Evolutionary conservation across 2,113 vertebrate species (phyloP).

Genomic region (Brevimyrus niger): DNA sequence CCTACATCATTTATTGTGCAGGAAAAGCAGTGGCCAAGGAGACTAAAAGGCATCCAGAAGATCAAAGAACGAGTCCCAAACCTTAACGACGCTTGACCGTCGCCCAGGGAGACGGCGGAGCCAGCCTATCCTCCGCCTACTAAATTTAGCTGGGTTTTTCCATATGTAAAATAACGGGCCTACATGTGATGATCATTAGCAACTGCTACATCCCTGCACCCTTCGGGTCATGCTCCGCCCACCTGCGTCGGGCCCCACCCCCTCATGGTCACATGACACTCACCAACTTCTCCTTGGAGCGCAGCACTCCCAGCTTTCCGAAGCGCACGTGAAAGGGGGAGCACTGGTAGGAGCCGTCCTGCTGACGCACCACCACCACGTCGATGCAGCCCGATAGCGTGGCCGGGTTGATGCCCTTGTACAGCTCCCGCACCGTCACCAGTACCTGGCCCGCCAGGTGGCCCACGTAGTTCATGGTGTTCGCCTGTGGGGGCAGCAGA

Average conservation of each 20-base stretch:
- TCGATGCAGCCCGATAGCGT: constrained; percentile 95
- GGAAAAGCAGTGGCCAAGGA: neutral
- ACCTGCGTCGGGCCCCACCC: neutral
- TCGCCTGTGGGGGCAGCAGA: constrained; percentile 53
- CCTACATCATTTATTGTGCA: neutral
- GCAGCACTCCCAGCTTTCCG: constrained; percentile 90
- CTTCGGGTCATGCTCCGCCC: neutral
- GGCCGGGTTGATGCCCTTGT: constrained; percentile 96
- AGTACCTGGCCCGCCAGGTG: constrained; percentile 94
- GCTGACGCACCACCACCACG: constrained; percentile 86
- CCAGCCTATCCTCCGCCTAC: neutral
- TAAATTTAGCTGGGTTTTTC: neutral
- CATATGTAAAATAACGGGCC: neutral
- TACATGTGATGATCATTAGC: neutral
- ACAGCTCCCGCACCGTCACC: constrained; percentile 92
- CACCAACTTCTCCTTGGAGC: constrained; percentile 98
- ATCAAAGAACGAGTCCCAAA: neutral
- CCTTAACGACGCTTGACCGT: too few species aligned
- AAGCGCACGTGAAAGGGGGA: constrained; percentile 96
- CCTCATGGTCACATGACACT: constrained; percentile 40
- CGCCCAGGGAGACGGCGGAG: neutral
- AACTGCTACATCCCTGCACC: neutral
- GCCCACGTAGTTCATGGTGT: constrained; percentile 98
- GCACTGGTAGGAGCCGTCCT: constrained; percentile 85
- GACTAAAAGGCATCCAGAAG: neutral